A percentile compares a stretch with the other conserved stretches of the same genome.
Conservation (phyloP, 2,888 invertebrate genomes). For the Rotaria sp. region DNA sequence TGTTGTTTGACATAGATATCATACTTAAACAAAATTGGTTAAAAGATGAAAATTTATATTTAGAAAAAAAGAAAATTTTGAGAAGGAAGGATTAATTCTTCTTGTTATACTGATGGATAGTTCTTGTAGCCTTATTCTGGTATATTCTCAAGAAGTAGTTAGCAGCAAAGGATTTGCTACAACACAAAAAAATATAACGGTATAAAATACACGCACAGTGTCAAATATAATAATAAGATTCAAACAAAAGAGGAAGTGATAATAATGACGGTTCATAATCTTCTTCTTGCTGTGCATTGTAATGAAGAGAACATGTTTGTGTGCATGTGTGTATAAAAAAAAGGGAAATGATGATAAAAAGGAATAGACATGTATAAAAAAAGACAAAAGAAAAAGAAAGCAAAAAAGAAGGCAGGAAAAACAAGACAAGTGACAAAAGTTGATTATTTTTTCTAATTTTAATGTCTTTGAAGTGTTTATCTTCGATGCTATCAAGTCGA, state of each 20-base stretch:
- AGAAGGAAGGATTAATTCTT: not conserved
- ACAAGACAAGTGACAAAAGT: not conserved
- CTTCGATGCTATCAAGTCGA: not conserved
- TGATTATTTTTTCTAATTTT: not conserved
- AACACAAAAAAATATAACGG: not conserved
- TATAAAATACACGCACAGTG: too few relatives aligned
- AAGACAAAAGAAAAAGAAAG: not conserved
- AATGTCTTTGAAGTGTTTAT: not conserved
- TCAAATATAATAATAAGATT: not conserved
- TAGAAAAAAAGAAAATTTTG: not conserved
- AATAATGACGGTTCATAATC: not conserved
- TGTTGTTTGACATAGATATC: too few relatives aligned
- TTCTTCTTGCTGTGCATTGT: slow-evolving; percentile 7
- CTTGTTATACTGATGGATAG: not conserved
- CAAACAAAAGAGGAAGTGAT: not conserved
- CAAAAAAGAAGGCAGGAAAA: not conserved
- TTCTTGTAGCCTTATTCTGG: not conserved
- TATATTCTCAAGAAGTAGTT: not conserved
- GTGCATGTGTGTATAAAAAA: not conserved
- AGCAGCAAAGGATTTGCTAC: not conserved
- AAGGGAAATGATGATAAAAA: not conserved
- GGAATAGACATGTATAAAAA: not conserved
- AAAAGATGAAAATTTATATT: not conserved
- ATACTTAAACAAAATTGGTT: not conserved
- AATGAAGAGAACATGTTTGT: not conserved